Conservation (phyloP, 2,888 invertebrate species). For the Synanthedon vespiformis region DNA sequence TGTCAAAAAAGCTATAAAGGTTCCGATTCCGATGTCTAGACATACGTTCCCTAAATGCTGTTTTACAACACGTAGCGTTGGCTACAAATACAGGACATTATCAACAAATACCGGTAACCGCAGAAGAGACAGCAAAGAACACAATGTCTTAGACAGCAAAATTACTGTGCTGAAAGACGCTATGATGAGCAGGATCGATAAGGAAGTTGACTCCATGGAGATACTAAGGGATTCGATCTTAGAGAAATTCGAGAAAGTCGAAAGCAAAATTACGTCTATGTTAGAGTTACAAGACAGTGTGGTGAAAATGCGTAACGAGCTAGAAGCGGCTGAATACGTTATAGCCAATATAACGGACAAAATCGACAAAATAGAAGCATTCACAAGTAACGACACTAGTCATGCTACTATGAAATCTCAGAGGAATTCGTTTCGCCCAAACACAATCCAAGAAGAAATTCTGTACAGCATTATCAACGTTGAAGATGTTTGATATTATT, state of each 20-base stretch:
- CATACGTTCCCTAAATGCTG: constrained; percentile 38
- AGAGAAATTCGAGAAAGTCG: constrained; percentile 33
- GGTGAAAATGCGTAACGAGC: constrained; percentile 21
- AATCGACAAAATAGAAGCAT: constrained; percentile 28
- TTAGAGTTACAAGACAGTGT: constrained; percentile 36
- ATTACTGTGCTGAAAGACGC: constrained; percentile 34
- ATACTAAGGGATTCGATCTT: constrained; percentile 28
- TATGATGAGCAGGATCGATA: constrained; percentile 31
- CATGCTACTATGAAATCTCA: constrained; percentile 13
- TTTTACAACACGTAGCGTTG: constrained; percentile 42
- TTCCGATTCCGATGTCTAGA: neutral
- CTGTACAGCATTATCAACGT: too few relatives aligned
- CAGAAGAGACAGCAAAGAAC: constrained; percentile 23
- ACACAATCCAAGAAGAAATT: too few relatives aligned
- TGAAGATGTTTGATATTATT: too few relatives aligned
- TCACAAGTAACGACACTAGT: neutral
- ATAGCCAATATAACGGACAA: constrained; percentile 24
- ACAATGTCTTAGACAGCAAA: constrained; percentile 31
- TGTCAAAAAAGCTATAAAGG: too few relatives aligned
- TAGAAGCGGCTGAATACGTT: constrained; percentile 20
- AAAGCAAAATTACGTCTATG: constrained; percentile 38
- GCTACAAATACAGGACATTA: constrained; percentile 51
- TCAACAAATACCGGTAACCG: constrained; percentile 48
- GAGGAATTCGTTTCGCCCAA: constrained; percentile 12
- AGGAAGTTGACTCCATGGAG: constrained; percentile 26